phyloP scores from a whole-genome alignment of 2,113 vertebrate species.

The Sphaerodactylus townsendi region DNA sequence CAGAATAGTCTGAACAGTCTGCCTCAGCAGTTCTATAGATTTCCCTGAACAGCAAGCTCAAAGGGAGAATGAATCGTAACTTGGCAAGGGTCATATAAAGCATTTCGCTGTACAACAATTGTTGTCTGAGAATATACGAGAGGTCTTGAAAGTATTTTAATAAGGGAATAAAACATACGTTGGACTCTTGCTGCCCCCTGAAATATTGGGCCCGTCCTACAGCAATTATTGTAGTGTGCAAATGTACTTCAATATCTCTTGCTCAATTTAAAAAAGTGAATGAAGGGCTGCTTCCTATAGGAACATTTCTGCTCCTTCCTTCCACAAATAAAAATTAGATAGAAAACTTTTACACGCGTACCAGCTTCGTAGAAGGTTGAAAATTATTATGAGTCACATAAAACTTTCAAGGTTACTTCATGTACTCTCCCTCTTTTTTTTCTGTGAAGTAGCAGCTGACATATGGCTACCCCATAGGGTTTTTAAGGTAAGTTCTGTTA shows the following conservation, averaged over 20 bases:
- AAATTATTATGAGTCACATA: neutral
- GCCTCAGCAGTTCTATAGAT: neutral
- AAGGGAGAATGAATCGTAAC: neutral
- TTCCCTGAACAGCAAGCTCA: conserved; percentile 1
- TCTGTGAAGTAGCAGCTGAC: too few species aligned
- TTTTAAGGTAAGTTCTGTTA: too few species aligned
- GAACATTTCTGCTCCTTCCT: neutral
- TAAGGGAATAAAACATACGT: neutral
- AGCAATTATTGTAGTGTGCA: neutral
- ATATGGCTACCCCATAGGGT: too few species aligned
- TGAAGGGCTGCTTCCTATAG: neutral
- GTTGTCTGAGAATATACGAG: conserved; percentile 39
- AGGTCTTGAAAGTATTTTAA: conserved; percentile 17
- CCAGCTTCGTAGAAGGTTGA: neutral
- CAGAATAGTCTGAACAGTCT: neutral
- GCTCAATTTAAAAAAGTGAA: neutral
- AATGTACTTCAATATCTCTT: conserved; percentile 2
- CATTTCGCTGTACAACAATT: neutral
- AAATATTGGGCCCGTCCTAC: neutral
- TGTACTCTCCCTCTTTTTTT: too few species aligned
- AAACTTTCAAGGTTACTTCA: neutral
- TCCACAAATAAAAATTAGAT: neutral
- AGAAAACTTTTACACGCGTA: neutral
- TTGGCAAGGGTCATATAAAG: neutral
- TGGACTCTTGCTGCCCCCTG: neutral